phyloP scores from a whole-genome alignment of 2,888 invertebrate species.

The Lamproptera curius region DNA sequence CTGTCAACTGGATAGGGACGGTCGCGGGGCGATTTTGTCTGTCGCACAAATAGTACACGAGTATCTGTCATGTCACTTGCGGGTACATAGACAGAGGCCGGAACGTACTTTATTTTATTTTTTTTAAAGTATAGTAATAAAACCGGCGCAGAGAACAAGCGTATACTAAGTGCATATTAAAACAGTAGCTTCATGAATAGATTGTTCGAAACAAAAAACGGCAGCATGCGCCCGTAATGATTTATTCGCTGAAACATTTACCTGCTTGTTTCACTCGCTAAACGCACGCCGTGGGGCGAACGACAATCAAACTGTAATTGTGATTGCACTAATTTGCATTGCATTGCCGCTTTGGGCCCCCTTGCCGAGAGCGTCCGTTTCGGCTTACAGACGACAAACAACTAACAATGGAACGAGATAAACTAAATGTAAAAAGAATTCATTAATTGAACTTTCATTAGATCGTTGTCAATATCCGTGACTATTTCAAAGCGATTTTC shows the following conservation, averaged over 20 bases:
- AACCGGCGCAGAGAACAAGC: not conserved
- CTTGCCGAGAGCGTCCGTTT: constrained; percentile 10
- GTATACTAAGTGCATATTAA: not conserved
- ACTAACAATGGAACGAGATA: no score
- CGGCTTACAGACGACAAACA: no score
- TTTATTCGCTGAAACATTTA: constrained; percentile 56
- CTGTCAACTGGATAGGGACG: constrained; percentile 64
- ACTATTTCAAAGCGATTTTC: no score
- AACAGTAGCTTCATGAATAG: constrained; percentile 12
- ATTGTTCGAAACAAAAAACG: constrained; percentile 34
- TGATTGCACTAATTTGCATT: constrained; percentile 70
- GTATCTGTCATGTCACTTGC: constrained; percentile 38
- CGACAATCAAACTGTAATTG: constrained; percentile 68
- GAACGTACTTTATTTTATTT: no score
- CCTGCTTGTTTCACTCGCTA: constrained; percentile 59
- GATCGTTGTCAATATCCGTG: no score
- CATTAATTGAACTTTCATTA: no score
- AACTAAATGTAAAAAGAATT: no score
- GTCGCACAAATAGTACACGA: constrained; percentile 57
- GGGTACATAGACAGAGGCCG: not conserved
- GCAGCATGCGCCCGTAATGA: constrained; percentile 44
- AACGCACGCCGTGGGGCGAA: constrained; percentile 56
- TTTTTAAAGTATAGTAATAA: no score
- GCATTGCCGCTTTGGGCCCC: constrained; percentile 40
- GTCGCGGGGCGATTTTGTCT: constrained; percentile 63